A percentile compares a stretch with the other conserved stretches of the same genome.
Evolutionary conservation across 2,797 vertebrate species (phyloP).

Genomic region (Rhodeus uyekii): DNA sequence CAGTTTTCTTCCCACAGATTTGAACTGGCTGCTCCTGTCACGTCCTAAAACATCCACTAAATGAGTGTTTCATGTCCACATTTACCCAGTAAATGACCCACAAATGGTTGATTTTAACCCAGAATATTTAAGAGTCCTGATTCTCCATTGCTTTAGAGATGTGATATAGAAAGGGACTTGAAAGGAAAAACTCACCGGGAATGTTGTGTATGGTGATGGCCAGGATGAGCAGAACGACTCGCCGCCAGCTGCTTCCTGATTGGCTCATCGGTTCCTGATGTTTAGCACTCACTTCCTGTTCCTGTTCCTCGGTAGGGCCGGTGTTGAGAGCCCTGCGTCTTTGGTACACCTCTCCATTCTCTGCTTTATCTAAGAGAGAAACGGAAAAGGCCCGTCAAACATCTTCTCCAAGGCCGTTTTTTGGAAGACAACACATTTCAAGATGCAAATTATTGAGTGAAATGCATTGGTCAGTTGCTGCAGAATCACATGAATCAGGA

Average conservation of each 20-base stretch:
- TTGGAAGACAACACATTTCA: background rate
- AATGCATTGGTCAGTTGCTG: background rate
- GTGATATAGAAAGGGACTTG: no score
- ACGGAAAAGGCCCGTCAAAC: background rate
- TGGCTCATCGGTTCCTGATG: conserved; percentile 60
- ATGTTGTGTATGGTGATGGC: conserved; percentile 97
- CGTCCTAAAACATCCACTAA: no score
- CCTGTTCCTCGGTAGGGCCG: conserved; percentile 49
- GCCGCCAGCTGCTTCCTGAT: conserved; percentile 82
- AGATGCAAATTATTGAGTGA: background rate
- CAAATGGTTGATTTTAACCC: no score
- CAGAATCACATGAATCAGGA: background rate
- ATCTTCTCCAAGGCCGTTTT: background rate
- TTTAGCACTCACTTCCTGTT: conserved; percentile 46
- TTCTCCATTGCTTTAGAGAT: no score
- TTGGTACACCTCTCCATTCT: conserved; percentile 90
- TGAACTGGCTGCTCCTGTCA: no score
- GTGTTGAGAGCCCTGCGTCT: conserved; percentile 71
- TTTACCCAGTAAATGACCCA: no score
- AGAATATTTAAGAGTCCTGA: no score
- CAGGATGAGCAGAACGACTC: conserved; percentile 88
- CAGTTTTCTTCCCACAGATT: no score
- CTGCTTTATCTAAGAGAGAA: conserved; percentile 80
- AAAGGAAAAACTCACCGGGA: conserved; percentile 81
- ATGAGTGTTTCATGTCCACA: no score